These are phyloP conservation scores for Ascidia mentula DNA, from an alignment of 23 tunicate genomes.

Conservation along the genomic window DNA sequence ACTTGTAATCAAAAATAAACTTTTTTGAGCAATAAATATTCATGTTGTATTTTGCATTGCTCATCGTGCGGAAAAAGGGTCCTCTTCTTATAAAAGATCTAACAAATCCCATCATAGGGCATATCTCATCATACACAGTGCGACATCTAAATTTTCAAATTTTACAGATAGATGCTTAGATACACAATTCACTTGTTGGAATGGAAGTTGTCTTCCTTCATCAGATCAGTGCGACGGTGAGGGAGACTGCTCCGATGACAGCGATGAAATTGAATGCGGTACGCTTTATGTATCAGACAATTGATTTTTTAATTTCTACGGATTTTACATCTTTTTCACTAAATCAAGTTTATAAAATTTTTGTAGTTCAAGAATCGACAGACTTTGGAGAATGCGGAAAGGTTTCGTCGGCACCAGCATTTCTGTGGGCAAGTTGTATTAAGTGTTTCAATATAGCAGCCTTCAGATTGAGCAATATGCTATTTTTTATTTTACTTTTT, in stretches of 20 bases:
- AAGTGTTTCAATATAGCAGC: no score
- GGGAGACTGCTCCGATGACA: constrained; percentile 7
- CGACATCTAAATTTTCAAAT: not conserved
- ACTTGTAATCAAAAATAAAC: no score
- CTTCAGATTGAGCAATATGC: no score
- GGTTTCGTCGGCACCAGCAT: not conserved
- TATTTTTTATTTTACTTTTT: no score
- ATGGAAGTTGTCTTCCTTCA: not conserved
- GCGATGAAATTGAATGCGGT: constrained; percentile 21
- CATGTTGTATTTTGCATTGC: no score
- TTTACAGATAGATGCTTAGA: constrained; percentile 6
- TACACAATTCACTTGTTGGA: constrained; percentile 6
- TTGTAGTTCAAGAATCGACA: not conserved
- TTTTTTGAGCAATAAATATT: no score
- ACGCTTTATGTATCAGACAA: not conserved
- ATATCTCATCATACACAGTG: not conserved
- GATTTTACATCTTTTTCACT: not conserved
- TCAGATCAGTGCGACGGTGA: constrained; percentile 1
- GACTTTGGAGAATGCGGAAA: not conserved
- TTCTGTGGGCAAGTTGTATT: not conserved
- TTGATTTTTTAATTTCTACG: not conserved
- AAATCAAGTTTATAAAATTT: not conserved
- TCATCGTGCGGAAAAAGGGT: no score
- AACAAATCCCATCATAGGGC: not conserved
- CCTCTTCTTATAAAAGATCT: no score